Evolutionary conservation across 2,888 invertebrate species (phyloP), one percentile per base, ranked within the genome.

Genomic region (Nasonovia ribisnigri): DNA sequence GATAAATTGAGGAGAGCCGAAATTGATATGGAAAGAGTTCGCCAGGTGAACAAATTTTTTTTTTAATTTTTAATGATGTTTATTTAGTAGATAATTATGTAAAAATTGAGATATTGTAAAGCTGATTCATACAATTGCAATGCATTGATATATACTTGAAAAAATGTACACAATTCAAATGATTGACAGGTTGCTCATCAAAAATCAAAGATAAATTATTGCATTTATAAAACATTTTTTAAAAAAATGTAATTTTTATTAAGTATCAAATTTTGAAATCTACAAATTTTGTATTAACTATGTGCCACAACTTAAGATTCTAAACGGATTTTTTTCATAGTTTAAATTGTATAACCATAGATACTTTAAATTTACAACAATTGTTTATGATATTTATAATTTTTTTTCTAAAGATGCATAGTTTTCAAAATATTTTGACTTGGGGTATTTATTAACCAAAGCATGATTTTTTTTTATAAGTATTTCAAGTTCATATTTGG

Each of bases 1-100:
- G 99, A 99, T 96, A 99, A 99, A 96, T 96, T 99, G 94, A 96
- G 99, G 0, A 96, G 99, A 42, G 99, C 99, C 0, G 98, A 99
- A 96, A 98, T 99, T 88, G 99, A 99, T 95, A 97, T 99, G 97
- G 99, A 99, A 96, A 95, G 96, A 95, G 96, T 97, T 43, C 95
- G 97, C 95, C 96, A 96, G 96, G 96, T 96, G 95, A 77, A 16
- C 26, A 77, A 60, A 20, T 36, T 51, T 48, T 6, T 48, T 29
- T 87, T 48, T n/a, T n/a, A n/a, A n/a, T n/a, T 87, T 48, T 16
- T 1, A 26, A 54, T 88, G 1, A 88, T 54, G 20, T 88, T 51
- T 88, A 54, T 54, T 51, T 13, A 36, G 36, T 77, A 20, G 36
- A 36, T 77, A 6, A 10, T 24, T 6, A 29, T 67, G 4, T 8